Conservation (phyloP, 2,888 invertebrate genomes). For the Pheosia gnoma region DNA sequence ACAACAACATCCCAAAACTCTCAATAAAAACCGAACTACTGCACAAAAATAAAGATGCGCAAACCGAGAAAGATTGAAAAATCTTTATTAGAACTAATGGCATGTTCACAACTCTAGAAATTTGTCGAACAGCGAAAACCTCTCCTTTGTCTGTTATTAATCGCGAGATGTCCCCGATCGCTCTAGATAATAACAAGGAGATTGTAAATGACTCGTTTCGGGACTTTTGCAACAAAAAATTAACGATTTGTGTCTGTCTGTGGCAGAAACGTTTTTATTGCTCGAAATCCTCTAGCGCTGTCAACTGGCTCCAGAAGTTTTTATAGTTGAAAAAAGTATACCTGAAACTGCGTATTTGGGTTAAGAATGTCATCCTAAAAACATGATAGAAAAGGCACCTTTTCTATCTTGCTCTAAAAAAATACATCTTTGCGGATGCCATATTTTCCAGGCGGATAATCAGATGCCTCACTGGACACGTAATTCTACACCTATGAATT, state of each 20-base stretch:
- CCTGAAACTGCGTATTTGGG: too few species aligned
- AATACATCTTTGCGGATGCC: too few species aligned
- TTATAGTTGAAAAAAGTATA: too few species aligned
- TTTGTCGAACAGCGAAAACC: slow-evolving; percentile 54
- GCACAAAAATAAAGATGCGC: not conserved
- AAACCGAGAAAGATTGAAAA: slow-evolving; percentile 38
- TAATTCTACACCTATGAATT: too few species aligned
- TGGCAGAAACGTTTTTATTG: slow-evolving; percentile 21
- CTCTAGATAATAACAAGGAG: slow-evolving; percentile 59
- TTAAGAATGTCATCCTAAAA: too few species aligned
- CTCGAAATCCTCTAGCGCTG: too few species aligned
- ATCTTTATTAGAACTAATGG: slow-evolving; percentile 64
- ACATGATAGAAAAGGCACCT: too few species aligned
- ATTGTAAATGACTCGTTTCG: slow-evolving; percentile 55
- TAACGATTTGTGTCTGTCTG: slow-evolving; percentile 51
- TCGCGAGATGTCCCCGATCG: slow-evolving; percentile 46
- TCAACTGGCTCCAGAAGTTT: too few species aligned
- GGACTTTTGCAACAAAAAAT: slow-evolving; percentile 46
- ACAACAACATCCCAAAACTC: too few species aligned
- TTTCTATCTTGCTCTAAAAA: too few species aligned
- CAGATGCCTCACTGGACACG: too few species aligned
- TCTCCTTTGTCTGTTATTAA: slow-evolving; percentile 60
- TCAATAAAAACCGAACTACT: not conserved
- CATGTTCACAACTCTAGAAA: slow-evolving; percentile 51
- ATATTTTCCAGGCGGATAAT: too few species aligned